Evolutionary conservation across 2,888 invertebrate genomes (phyloP), one percentile per base, ranked within the genome.

Genomic region (Spialia ferax): DNA sequence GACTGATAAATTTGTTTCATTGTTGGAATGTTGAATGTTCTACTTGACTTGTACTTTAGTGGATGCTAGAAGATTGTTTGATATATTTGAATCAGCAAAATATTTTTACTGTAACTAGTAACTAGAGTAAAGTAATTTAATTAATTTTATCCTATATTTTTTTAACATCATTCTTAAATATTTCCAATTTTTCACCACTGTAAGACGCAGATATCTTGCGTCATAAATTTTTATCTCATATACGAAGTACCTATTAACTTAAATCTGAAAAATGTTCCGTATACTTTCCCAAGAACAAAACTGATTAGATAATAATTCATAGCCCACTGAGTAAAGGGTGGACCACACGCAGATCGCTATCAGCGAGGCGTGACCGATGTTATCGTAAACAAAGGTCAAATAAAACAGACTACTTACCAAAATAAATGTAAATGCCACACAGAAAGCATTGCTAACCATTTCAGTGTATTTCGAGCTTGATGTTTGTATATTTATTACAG

Each of bases 261-360:
- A 42, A 6, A 42, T 15, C 48, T 48, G 2, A 15, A 15, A 7
- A 45, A 38, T 5, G 50, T 15, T 23, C 52, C 35, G 35, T 38
- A 54, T 23, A 63, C 23, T 55, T 63, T 55, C 55, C 56, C 32
- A 56, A 32, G 38, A 42, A 35, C 56, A 57, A 50, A 56, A 70
- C 50, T 35, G 64, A 62, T 68, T 68, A 48, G 69, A 42, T 71
- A 70, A 68, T 63, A 63, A 66, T 67, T 73, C 68, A 69, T 61
- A 71, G 69, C 38, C 48, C 69, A 70, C 59, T 72, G 73, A 57
- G 60, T 50, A 60, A 66, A 70, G 66, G 57, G 68, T 64, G 65
- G 56, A 20, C 45, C 48, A 22, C 26, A 32, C 32, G 23, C 48
- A 48, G 57, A 64, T 57, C 48, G 48, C 35, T 32, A 57, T 57